Percentiles rank a stretch among this genome's conserved stretches.
Conservation (phyloP, 2,797 vertebrate species). For the Lepus oiostolus region DNA sequence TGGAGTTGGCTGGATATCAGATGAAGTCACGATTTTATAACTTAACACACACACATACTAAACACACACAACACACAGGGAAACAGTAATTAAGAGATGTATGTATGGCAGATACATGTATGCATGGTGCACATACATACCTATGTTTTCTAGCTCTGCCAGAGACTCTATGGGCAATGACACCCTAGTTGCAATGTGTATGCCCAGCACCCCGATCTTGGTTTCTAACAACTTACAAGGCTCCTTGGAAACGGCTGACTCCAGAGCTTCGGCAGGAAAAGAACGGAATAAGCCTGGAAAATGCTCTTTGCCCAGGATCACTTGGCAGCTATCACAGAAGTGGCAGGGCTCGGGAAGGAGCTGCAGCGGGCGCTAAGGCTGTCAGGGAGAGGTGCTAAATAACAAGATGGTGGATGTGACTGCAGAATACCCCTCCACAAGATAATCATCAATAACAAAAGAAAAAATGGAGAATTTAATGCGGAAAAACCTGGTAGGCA, state of each 20-base stretch:
- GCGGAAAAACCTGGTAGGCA: not conserved
- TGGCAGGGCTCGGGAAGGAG: not conserved
- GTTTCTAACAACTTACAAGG: conserved; percentile 10
- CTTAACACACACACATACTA: not conserved
- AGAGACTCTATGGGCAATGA: not conserved
- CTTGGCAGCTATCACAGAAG: not conserved
- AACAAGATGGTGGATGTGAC: not conserved
- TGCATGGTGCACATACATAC: not conserved
- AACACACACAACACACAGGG: not conserved
- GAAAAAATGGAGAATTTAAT: not conserved
- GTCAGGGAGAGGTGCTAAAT: not conserved
- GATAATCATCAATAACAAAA: not conserved
- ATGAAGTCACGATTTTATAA: conserved; percentile 45
- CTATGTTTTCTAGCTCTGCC: not conserved
- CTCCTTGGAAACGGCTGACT: conserved; percentile 24
- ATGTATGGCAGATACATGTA: not conserved
- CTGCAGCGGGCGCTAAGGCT: not conserved
- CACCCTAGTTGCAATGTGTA: not conserved
- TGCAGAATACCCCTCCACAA: conserved; percentile 32
- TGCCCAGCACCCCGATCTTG: not conserved
- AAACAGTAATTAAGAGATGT: not conserved
- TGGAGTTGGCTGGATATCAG: not conserved
- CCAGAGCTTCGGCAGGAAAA: not conserved
- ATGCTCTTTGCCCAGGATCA: not conserved
- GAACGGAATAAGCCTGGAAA: not conserved